Evolutionary conservation across 2,113 vertebrate genomes (phyloP), one percentile per base, ranked within the genome.

Genomic region (Cheirogaleus medius): DNA sequence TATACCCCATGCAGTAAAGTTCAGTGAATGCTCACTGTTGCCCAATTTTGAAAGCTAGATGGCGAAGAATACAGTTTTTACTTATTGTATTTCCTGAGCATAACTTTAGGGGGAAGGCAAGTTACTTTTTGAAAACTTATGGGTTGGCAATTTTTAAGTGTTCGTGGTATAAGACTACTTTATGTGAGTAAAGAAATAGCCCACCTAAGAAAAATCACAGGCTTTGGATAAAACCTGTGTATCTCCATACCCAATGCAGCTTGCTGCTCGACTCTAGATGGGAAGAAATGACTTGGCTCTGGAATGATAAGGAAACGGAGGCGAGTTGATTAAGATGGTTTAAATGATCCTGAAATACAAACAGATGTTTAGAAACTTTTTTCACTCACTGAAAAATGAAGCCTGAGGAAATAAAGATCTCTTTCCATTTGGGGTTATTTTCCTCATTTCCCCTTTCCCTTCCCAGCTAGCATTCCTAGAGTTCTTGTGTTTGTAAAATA

Each of bases 211-310:
- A 52, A 95, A 95, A 42, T 21, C 44, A 74, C 56, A 69, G n/a
- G 23, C 69, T 95, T 97, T 73, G 9, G 37, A 73, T 89, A 81
- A 96, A 95, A 95, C 18, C 18, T 54, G 39, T 63, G 54, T 9
- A 56, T 63, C 91, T 88, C 47, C n/a, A 68, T n/a, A 49, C 56
- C 29, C 15, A 8, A 1, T 34, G 29, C 63, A 90, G 20, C 44
- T 49, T 80, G 47, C 54, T 17, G 34, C 47, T 98, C 82, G 39
- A 87, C 39, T 84, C 42, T 23, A 60, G 23, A 60, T 34, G 32
- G 68, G 47, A 17, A 82, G 58, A 69, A 56, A 18, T 86, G 54
- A 73, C 32, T 20, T 42, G 37, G 3, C 5, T 18, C 5, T 58
- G 34, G 20, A 56, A 66, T n/a, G 25, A 60, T 58, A 64, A 95